These are phyloP conservation scores for Brachionus calyciflorus DNA, from an alignment of 1,140 invertebrate genomes.

Conservation along the genomic window DNA sequence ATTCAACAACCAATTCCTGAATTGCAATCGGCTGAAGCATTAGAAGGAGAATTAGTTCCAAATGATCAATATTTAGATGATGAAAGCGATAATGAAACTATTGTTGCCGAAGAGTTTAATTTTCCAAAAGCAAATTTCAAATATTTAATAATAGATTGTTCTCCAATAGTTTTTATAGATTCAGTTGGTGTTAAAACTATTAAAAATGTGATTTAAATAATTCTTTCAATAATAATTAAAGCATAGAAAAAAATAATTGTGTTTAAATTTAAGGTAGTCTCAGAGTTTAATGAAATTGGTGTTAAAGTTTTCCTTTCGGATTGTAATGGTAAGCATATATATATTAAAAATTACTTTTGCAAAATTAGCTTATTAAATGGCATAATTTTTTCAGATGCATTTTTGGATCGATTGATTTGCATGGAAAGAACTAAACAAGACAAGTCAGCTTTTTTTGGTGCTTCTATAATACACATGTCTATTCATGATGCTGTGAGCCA, in stretches of 20 bases:
- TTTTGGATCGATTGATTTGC: slow-evolving; percentile 12
- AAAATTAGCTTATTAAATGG: not conserved
- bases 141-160: slow-evolving; percentile 34
- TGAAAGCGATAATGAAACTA: not conserved
- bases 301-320: not conserved
- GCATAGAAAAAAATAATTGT: not conserved
- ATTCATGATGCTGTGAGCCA: slow-evolving; percentile 28
- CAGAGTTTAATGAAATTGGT: slow-evolving; percentile 26
- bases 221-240: not conserved
- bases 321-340: not conserved
- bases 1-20: too few species aligned
- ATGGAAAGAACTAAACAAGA: not conserved
- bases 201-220: not conserved
- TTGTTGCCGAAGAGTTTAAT: not conserved
- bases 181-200: slow-evolving; percentile 40
- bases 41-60: too few species aligned
- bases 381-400: not conserved
- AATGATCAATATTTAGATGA: too few species aligned
- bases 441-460: not conserved
- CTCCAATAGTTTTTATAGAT: slow-evolving; percentile 25
- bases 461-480: not conserved
- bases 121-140: not conserved
- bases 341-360: not conserved
- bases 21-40: too few species aligned
- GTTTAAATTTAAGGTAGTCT: not conserved